Evolutionary conservation across 2,888 invertebrate genomes (phyloP).

Genomic region (Tinea pellionella): DNA sequence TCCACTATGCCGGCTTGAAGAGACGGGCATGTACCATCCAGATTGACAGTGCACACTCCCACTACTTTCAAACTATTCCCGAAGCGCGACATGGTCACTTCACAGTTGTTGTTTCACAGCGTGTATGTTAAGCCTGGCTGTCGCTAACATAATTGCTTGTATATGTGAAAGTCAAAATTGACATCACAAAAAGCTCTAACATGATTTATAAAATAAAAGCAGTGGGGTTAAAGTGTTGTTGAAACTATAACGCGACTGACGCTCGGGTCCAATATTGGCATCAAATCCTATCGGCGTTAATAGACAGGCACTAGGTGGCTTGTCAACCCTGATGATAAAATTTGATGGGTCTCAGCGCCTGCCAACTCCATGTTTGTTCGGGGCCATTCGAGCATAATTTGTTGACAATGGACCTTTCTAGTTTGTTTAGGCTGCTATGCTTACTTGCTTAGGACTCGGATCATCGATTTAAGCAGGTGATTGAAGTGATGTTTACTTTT

Average conservation of each 20-base stretch:
- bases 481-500: slow-evolving; percentile 11
- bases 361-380: slow-evolving; percentile 26
- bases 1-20: no score
- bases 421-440: slow-evolving; percentile 63
- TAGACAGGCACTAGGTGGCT: slow-evolving; percentile 41
- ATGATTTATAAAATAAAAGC: neutral
- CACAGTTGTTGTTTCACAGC: no score
- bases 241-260: neutral
- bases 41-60: no score
- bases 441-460: slow-evolving; percentile 40
- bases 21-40: no score
- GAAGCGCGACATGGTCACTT: no score
- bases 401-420: slow-evolving; percentile 46
- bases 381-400: slow-evolving; percentile 31
- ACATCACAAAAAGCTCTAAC: neutral
- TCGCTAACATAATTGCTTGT: neutral
- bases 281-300: slow-evolving; percentile 26
- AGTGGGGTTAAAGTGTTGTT: neutral
- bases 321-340: slow-evolving; percentile 58
- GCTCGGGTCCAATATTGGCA: neutral
- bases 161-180: neutral
- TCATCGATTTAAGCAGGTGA: slow-evolving; percentile 37
- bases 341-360: slow-evolving; percentile 39
- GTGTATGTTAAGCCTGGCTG: no score
- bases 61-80: no score